A percentile compares a stretch with the other conserved stretches of the same genome.
These are phyloP conservation scores for Acromyrmex heyeri DNA, from an alignment of 1,140 invertebrate genomes.

Conservation along the genomic window DNA sequence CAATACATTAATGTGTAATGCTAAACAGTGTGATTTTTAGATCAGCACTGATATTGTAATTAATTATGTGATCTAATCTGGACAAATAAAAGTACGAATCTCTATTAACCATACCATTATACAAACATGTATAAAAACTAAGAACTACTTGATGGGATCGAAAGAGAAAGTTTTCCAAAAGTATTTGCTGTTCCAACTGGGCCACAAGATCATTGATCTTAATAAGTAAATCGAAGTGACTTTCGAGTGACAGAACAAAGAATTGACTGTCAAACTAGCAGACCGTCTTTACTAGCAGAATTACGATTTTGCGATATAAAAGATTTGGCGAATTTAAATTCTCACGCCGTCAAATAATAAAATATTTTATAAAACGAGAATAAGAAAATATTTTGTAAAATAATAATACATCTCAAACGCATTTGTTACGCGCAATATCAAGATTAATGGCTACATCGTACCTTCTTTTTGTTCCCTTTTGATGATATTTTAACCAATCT, in stretches of 20 bases:
- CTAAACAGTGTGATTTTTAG: not conserved
- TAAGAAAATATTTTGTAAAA: not conserved
- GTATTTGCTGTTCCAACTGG: constrained; percentile 4
- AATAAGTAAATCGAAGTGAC: constrained; percentile 16
- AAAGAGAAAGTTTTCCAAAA: constrained; percentile 55
- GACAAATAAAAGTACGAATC: not conserved
- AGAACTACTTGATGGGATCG: not conserved
- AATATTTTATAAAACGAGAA: not conserved
- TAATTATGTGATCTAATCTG: not conserved
- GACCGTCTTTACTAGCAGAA: not conserved
- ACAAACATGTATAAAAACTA: not conserved
- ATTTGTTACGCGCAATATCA: not conserved
- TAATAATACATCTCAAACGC: not conserved
- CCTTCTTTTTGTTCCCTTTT: not conserved
- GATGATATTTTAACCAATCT: constrained; percentile 6
- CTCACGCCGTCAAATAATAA: not conserved
- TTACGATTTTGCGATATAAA: not conserved
- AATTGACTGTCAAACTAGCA: not conserved
- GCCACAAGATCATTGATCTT: constrained; percentile 1
- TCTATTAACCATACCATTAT: not conserved
- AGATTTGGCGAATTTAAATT: not conserved
- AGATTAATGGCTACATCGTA: not conserved
- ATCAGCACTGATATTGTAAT: constrained; percentile 4
- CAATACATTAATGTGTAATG: not conserved
- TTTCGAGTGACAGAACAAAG: constrained; percentile 10